Conservation (phyloP, 1,140 invertebrate species). For the Leptopilina clavipes region DNA sequence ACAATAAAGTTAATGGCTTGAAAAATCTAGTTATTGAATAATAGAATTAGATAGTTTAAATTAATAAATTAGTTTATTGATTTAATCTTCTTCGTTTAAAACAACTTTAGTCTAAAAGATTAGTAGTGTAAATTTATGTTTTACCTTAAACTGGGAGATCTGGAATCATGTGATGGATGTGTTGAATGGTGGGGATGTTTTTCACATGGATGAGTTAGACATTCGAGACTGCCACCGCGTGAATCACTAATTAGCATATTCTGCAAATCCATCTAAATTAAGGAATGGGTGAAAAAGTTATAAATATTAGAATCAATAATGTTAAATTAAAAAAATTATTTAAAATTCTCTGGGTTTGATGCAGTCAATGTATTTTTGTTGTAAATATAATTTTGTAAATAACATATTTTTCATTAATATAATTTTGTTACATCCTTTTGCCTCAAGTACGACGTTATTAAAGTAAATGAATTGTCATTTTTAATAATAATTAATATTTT, state of each 20-base stretch:
- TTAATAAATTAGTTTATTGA: too few relatives aligned
- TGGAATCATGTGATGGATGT: constrained; percentile 81
- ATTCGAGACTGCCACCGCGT: constrained; percentile 72
- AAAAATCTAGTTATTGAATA: too few relatives aligned
- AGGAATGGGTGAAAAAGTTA: constrained; percentile 43
- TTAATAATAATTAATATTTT: too few relatives aligned
- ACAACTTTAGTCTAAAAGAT: too few relatives aligned
- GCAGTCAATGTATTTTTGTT: constrained; percentile 50
- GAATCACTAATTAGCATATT: constrained; percentile 77
- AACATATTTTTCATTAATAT: constrained; percentile 32
- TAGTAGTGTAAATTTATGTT: neutral
- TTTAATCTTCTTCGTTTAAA: too few relatives aligned
- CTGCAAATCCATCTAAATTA: constrained; percentile 81
- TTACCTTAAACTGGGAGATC: constrained; percentile 88
- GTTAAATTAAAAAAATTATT: constrained; percentile 28
- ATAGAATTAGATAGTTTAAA: too few relatives aligned
- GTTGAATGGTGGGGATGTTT: constrained; percentile 76
- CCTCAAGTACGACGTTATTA: constrained; percentile 68
- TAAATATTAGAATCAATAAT: constrained; percentile 48
- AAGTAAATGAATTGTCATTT: too few relatives aligned
- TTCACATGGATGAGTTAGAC: constrained; percentile 72
- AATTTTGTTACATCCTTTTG: constrained; percentile 65
- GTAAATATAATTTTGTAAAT: neutral
- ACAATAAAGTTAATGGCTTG: too few relatives aligned
- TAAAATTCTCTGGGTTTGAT: constrained; percentile 51